Base-by-base conservation (phyloP, 1,140 invertebrate genomes). In the Prorops nasuta region DNA sequence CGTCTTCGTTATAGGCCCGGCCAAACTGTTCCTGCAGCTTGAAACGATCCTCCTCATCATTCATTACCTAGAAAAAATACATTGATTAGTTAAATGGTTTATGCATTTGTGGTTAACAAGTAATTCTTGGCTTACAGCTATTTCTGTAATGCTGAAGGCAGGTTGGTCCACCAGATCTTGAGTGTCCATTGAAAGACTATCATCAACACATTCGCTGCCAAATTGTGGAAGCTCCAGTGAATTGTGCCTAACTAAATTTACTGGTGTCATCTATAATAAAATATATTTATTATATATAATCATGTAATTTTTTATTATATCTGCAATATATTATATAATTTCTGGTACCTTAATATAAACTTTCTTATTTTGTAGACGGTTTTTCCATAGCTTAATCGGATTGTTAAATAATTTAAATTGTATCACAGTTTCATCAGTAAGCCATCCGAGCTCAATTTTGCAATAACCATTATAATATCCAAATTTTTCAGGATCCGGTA, bases 381-480 rank as follows among this genome's bases (percentile, higher is more conserved):
- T 84, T 64, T 92, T 92, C 84, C 85, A 88, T 48, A 95, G 81
- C 49, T 86, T 85, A 49, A 96, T 85, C 1, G 94, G 89, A 65
- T 88, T 88, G 60, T 89, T 87, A 61, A 86, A 87, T 62, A 96
- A 80, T 71, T 94, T 92, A 37, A 97, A 84, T 71, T 96, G 92
- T 38, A 96, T 81, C 40, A 92, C 80, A 21, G 87, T 88, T 71
- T 96, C 91, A 48, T 85, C 82, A 18, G 87, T 94, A 1, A 97
- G 75, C 94, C 94, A 97, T 0, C 94, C 94, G 41, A 83, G 82
- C 62, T 90, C 87, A 9, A 92, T 77, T 55, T 82, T 84, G 20
- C 79, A 76, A 31, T 77, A 75, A 15, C 82, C 80, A 65, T 85
- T 83, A 71, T 84, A 80, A 52, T 80, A 78, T 14, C 90, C 88